Conservation (phyloP, 2,888 invertebrate genomes). For the Julus scanicus region DNA sequence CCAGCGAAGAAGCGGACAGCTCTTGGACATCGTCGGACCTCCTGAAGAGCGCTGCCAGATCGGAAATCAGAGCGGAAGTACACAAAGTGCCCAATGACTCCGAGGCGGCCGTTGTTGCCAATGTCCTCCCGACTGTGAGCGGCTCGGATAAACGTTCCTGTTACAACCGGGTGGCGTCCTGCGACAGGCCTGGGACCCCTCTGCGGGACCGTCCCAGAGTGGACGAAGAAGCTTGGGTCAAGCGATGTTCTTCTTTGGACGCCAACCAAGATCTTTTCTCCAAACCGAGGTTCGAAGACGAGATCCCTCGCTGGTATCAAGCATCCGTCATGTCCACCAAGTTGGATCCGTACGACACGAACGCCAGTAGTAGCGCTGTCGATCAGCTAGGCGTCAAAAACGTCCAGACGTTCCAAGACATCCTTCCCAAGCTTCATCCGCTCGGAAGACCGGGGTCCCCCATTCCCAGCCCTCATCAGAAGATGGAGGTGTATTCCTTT, state of each 20-base stretch:
- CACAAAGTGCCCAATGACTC: constrained; percentile 47
- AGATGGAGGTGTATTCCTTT: background rate
- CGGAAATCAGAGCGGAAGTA: constrained; percentile 54
- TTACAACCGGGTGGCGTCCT: background rate
- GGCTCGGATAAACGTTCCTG: background rate
- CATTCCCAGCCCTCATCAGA: background rate
- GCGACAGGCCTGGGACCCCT: background rate
- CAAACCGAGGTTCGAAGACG: too few species aligned
- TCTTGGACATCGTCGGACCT: constrained; percentile 52
- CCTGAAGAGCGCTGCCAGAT: background rate
- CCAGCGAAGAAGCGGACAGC: constrained; percentile 54
- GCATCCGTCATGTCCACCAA: too few species aligned
- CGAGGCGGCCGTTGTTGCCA: background rate
- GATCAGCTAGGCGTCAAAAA: too few species aligned
- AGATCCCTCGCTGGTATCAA: too few species aligned
- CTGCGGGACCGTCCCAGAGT: too few species aligned
- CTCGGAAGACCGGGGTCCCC: constrained; percentile 47
- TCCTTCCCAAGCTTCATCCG: background rate
- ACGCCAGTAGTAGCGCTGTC: too few species aligned
- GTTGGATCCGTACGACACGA: too few species aligned
- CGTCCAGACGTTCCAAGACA: background rate
- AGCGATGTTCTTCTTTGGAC: too few species aligned
- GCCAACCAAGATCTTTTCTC: too few species aligned
- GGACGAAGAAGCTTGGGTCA: too few species aligned
- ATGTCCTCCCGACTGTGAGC: background rate